These are phyloP conservation scores for Clarias gariepinus DNA, from an alignment of 2,113 vertebrate genomes.

Conservation along the genomic window DNA sequence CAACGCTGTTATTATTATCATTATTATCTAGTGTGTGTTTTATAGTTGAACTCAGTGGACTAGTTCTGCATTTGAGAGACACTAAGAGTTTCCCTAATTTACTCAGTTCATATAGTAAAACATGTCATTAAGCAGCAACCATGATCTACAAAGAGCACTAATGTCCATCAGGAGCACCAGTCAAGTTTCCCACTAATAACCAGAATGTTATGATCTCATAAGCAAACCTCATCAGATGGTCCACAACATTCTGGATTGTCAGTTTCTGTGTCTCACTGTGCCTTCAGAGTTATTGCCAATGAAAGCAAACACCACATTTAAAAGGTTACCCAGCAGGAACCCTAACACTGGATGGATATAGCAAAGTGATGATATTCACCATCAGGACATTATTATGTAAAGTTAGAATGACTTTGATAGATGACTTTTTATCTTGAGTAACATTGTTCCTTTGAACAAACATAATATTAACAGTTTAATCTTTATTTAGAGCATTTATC, in stretches of 20 bases:
- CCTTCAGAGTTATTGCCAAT: not conserved
- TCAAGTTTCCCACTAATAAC: not conserved
- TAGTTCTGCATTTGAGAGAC: not conserved
- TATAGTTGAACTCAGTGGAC: conserved; percentile 10
- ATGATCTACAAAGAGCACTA: not conserved
- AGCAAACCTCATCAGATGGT: not conserved
- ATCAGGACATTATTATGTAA: no score
- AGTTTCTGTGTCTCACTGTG: not conserved
- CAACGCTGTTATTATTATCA: conserved; percentile 16
- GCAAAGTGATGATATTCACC: no score
- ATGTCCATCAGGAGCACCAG: no score
- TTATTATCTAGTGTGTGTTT: conserved; percentile 13
- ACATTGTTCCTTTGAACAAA: no score
- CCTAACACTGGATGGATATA: no score
- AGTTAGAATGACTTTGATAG: no score
- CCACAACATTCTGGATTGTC: not conserved
- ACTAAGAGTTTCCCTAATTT: not conserved
- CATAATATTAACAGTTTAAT: no score
- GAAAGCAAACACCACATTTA: not conserved
- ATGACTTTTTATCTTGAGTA: no score
- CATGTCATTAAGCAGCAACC: not conserved
- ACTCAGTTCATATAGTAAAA: not conserved
- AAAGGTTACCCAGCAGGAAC: not conserved
- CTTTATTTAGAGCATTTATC: no score
- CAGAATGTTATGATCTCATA: not conserved